Conservation (phyloP, 2,797 vertebrate species). For the Natrix natrix region DNA sequence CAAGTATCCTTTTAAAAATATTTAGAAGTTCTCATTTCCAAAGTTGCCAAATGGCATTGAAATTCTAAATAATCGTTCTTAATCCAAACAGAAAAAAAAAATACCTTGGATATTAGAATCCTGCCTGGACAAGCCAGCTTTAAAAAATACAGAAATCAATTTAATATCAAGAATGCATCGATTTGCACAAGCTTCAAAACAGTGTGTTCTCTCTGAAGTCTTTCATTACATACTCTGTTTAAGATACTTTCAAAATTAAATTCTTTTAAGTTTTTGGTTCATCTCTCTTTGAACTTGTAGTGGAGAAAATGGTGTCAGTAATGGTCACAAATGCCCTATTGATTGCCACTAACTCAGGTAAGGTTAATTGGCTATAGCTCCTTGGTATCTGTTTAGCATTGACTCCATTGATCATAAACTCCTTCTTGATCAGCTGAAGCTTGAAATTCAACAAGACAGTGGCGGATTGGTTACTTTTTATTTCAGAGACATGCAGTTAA, state of each 20-base stretch:
- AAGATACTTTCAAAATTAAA: neutral
- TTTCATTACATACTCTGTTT: neutral
- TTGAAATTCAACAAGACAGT: conserved; percentile 36
- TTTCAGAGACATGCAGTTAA: conserved; percentile 33
- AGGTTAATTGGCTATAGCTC: conserved; percentile 28
- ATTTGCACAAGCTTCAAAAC: neutral
- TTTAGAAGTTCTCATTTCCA: neutral
- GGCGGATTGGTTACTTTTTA: conserved; percentile 36
- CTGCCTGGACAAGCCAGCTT: neutral
- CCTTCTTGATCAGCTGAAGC: conserved; percentile 40
- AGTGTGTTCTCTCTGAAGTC: neutral
- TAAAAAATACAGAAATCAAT: neutral
- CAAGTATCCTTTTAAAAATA: neutral
- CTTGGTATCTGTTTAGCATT: conserved; percentile 38
- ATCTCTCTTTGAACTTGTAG: conserved; percentile 18
- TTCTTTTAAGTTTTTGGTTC: neutral
- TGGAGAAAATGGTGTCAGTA: conserved; percentile 22
- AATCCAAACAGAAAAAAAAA: neutral
- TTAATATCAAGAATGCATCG: neutral
- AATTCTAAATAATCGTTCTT: neutral
- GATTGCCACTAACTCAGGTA: conserved; percentile 32
- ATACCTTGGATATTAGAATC: neutral
- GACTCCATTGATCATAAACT: conserved; percentile 43
- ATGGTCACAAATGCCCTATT: conserved; percentile 20
- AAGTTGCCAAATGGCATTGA: neutral